These are phyloP conservation scores for Cerceris rybyensis DNA, from an alignment of 2,888 invertebrate species.

Conservation along the genomic window DNA sequence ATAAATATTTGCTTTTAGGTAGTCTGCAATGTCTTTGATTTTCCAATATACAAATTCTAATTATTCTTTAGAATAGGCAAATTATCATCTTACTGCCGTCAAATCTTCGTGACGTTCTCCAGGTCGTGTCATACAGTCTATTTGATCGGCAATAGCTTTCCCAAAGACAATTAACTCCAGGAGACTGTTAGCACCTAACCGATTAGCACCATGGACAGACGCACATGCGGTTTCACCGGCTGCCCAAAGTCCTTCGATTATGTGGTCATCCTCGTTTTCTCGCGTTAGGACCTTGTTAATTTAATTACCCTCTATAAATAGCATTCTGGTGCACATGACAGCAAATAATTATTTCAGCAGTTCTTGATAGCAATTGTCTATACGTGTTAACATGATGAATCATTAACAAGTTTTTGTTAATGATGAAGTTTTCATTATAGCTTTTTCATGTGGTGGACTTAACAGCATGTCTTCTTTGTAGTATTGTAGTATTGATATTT, in stretches of 20 bases:
- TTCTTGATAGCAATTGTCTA: neutral
- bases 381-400: too few relatives aligned
- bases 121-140: slow-evolving; percentile 91
- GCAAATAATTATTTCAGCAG: neutral
- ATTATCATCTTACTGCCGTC: slow-evolving; percentile 84
- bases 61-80: neutral
- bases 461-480: too few relatives aligned
- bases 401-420: too few relatives aligned
- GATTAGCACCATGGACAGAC: slow-evolving; percentile 99
- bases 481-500: too few relatives aligned
- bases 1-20: too few relatives aligned
- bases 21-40: too few relatives aligned
- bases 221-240: slow-evolving; percentile 97
- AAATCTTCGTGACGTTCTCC: slow-evolving; percentile 90
- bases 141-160: slow-evolving; percentile 95
- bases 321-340: neutral
- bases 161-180: slow-evolving; percentile 99
- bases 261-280: slow-evolving; percentile 85
- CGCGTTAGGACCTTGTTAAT: slow-evolving; percentile 84
- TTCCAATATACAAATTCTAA: neutral
- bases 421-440: too few relatives aligned
- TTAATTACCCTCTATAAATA: slow-evolving; percentile 1
- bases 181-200: slow-evolving; percentile 98
- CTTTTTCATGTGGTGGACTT: too few relatives aligned
- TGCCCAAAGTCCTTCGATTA: slow-evolving; percentile 95